Evolutionary conservation across 2,113 vertebrate genomes (phyloP), one percentile per base, ranked within the genome.

Genomic region (Lagopus muta): DNA sequence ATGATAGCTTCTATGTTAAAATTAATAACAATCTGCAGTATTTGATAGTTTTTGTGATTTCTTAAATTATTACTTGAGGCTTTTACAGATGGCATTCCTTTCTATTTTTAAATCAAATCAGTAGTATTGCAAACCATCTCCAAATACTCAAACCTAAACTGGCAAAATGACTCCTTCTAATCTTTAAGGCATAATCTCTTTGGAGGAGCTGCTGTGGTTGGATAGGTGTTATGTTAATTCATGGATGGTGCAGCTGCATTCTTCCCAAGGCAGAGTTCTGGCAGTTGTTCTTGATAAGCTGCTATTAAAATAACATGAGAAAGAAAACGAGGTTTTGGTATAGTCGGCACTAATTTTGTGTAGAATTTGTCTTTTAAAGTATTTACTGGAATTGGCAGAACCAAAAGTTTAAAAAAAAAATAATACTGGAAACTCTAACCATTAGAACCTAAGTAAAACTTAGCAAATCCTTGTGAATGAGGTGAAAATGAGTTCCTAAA

Each of bases 351-450:
- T 25, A 88, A 14, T 38, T 11, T 57, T 76, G 43, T 27, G 14
- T 25, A 70, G 70, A 82, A 48, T 70, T 88, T 90, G 89, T 36
- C 43, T 92, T 94, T 88, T 86, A 7, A 81, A 88, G 57, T 75
- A 28, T 22, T 91, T 90, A 64, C 28, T 73, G 40, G 58, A 24
- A 86, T 21, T 0, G 7, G 34, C 38, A 45, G 12, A 90, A 43
- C 13, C 7, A 4, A 1, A 89, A 92, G 30, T 69, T 84, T 71
- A 61, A 74, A 75, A 42, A 19, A 88, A 75, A 42, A 13, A 38
- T 2, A 48, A 22, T 12, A 22, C 16, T 54, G 80, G 30, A 82
- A 88, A 38, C 47, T 88, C 47, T 90, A 73, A 12, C 36, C 42
- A 52, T 52, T 52, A 42, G 48, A 58, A 45, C 70, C 45, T 7